A percentile compares a stretch with the other conserved stretches of the same genome.
Conservation (phyloP, 2,797 vertebrate species). For the Molossus alvarezi region DNA sequence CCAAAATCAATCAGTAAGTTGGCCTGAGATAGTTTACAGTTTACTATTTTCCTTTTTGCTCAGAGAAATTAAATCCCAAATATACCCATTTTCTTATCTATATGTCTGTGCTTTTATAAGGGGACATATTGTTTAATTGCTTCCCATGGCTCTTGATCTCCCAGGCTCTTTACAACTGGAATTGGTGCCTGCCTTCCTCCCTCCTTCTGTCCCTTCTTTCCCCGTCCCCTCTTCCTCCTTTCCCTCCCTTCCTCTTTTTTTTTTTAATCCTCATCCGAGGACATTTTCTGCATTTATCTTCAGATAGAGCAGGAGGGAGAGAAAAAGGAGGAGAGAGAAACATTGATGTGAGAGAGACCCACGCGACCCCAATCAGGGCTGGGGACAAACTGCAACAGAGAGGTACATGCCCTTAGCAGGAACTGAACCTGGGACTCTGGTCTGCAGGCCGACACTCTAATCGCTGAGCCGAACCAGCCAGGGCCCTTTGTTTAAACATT, state of each 20-base stretch:
- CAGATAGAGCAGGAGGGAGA: too few relatives aligned
- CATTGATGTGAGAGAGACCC: too few relatives aligned
- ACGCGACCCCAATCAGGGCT: too few relatives aligned
- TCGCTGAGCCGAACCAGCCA: too few relatives aligned
- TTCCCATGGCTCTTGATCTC: neutral
- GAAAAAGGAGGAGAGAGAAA: too few relatives aligned
- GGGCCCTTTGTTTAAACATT: neutral
- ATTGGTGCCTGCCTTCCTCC: rapidly evolving
- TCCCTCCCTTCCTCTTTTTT: neutral
- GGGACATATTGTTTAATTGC: neutral
- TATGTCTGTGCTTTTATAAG: neutral
- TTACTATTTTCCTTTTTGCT: constrained; percentile 16
- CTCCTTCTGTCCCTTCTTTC: too few relatives aligned
- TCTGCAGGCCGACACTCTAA: too few relatives aligned
- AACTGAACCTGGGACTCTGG: too few relatives aligned
- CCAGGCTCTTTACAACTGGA: neutral
- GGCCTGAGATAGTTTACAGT: neutral
- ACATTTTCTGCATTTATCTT: too few relatives aligned
- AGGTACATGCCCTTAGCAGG: too few relatives aligned
- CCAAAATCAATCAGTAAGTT: constrained; percentile 90
- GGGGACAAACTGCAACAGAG: too few relatives aligned
- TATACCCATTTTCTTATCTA: neutral
- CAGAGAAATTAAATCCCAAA: constrained; percentile 27
- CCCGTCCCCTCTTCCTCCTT: neutral
- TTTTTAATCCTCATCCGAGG: too few relatives aligned